A percentile compares a stretch with the other conserved stretches of the same genome.
phyloP scores from a whole-genome alignment of 2,113 vertebrate genomes.

The Sminthopsis crassicaudata region DNA sequence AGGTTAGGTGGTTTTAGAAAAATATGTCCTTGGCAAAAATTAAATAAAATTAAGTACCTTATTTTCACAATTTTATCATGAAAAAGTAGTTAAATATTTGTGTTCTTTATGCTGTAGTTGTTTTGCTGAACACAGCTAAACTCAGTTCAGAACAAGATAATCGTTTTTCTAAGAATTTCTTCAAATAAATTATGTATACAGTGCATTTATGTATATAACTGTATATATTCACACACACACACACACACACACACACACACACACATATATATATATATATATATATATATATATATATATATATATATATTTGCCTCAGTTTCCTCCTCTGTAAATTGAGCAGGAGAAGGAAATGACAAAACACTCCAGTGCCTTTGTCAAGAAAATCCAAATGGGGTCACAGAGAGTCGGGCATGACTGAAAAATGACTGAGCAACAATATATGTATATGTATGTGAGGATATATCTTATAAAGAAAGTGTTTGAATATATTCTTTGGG shows the following conservation, averaged over 20 bases:
- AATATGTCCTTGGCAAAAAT: conserved; percentile 20
- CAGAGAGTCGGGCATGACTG: too few species aligned
- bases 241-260: too few species aligned
- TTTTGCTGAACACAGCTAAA: conserved; percentile 1
- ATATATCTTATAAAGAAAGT: background rate
- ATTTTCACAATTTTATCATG: background rate
- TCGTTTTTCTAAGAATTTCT: conserved; percentile 14
- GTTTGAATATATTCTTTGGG: background rate
- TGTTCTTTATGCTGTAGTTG: background rate
- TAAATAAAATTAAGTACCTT: conserved; percentile 7
- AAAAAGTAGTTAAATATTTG: background rate
- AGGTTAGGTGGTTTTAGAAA: conserved; percentile 28
- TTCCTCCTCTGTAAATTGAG: background rate
- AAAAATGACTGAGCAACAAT: background rate
- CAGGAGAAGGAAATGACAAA: background rate
- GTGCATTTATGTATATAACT: too few species aligned
- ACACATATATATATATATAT: too few species aligned
- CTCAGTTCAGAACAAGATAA: background rate
- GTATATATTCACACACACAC: too few species aligned
- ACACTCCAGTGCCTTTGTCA: background rate
- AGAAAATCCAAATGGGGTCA: background rate
- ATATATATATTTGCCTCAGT: background rate
- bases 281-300: too few species aligned
- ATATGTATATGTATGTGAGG: background rate
- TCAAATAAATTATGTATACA: background rate